Base-by-base conservation (phyloP, 2,888 invertebrate genomes). In the Homarus gammarus region DNA sequence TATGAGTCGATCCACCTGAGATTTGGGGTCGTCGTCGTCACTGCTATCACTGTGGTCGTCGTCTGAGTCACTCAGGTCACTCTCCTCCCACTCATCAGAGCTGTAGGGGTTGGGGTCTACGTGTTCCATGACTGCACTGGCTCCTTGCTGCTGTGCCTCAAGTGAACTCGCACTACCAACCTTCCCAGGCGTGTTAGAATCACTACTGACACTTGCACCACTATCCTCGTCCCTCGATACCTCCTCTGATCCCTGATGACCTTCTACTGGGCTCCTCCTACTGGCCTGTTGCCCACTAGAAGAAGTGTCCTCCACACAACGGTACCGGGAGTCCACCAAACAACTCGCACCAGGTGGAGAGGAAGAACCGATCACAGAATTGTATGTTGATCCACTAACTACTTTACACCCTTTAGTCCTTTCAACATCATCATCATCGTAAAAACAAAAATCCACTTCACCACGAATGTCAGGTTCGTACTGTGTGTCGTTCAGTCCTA, bases 11-110 rank as follows among this genome's bases (percentile, higher is more conserved):
- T 92, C 92, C 70, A 92, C 92, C 86, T 92, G 92, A 40, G 92
- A 92, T 68, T 90, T 92, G n/a, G 92, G 92, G 61, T 92, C 90
- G 78, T 92, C 92, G 75, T 92, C 92, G 61, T 92, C 92, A 79
- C 92, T 92, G 87, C 90, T 90, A 72, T 92, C 92, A 81, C 90
- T 90, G 64, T 91, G 91, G 44, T 92, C 92, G 2, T 81, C 81
- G 36, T 89, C 90, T n/a, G 90, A 84, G 61, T 87, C 90, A 83
- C 91, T 91, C 10, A 83, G 79, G 77, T 85, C 88, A 77, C 91
- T 92, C 79, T 91, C 91, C 86, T 92, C 92, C 90, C 89, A 90
- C 75, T 92, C 92, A 72, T 92, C 92, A 27, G 92, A 92, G 64
- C 81, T 85, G 85, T 89, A 89, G 44, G 79, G 79, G 78, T 68